Conservation (phyloP, 2,797 vertebrate genomes). For the Remorina albescens region DNA sequence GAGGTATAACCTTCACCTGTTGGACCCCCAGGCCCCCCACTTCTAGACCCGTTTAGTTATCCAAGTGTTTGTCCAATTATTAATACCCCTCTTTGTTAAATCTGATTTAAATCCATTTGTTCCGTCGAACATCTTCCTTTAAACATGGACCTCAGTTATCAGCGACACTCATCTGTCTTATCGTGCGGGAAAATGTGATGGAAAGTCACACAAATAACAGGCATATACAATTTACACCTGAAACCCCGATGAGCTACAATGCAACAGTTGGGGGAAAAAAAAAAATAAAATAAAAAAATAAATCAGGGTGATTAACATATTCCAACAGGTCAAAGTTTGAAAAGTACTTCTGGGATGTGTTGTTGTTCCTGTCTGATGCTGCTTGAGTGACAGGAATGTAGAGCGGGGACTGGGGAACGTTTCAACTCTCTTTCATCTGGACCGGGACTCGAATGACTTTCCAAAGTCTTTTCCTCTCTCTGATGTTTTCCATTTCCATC, state of each 20-base stretch:
- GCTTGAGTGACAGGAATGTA: constrained; percentile 63
- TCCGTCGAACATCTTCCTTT: not conserved
- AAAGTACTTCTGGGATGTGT: constrained; percentile 52
- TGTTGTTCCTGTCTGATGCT: constrained; percentile 45
- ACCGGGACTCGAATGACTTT: constrained; percentile 44
- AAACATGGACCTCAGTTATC: not conserved
- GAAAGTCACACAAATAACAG: constrained; percentile 39
- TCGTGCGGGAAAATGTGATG: no score
- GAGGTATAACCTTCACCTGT: not conserved
- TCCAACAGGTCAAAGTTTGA: constrained; percentile 43
- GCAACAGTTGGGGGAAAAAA: constrained; percentile 42
- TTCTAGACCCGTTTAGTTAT: not conserved
- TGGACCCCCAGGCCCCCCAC: not conserved
- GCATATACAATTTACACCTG: constrained; percentile 40
- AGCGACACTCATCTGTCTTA: not conserved
- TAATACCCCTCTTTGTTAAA: not conserved
- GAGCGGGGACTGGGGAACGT: constrained; percentile 48
- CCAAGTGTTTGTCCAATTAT: constrained; percentile 9
- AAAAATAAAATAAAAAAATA: no score
- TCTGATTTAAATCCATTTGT: not conserved
- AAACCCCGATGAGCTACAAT: constrained; percentile 50
- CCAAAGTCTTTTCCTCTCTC: constrained; percentile 46
- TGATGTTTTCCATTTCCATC: constrained; percentile 42
- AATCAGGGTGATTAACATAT: constrained; percentile 44
- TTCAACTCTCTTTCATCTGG: constrained; percentile 59